Conservation (phyloP, 1,140 invertebrate genomes). For the Eubasilissa regina region DNA sequence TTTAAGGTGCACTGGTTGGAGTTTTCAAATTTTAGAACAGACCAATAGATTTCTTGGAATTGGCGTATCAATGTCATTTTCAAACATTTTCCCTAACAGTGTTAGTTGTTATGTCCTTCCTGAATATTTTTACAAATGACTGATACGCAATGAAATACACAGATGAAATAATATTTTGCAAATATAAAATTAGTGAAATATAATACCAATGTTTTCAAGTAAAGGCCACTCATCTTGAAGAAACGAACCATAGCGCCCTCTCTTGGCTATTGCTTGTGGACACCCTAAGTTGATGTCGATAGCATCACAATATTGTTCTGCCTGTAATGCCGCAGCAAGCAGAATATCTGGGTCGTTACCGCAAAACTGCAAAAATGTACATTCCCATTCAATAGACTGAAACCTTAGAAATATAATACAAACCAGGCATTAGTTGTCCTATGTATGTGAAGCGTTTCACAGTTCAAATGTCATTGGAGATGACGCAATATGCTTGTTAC, state of each 20-base stretch:
- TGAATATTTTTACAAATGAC: too few relatives aligned
- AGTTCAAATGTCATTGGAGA: not conserved
- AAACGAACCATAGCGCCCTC: constrained; percentile 92
- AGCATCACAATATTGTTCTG: constrained; percentile 92
- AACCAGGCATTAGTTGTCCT: not conserved
- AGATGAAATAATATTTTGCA: too few relatives aligned
- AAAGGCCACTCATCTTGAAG: constrained; percentile 97
- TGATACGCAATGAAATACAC: not conserved
- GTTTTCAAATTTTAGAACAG: too few relatives aligned
- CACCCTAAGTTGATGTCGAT: constrained; percentile 99
- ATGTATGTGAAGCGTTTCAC: not conserved
- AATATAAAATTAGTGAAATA: too few relatives aligned
- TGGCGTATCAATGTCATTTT: not conserved
- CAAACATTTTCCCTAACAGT: not conserved
- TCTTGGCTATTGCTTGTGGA: constrained; percentile 94
- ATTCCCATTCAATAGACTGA: constrained; percentile 9
- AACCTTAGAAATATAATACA: constrained; percentile 21
- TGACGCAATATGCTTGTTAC: not conserved
- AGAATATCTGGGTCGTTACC: constrained; percentile 94
- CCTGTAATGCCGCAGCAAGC: constrained; percentile 88
- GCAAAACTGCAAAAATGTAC: constrained; percentile 86
- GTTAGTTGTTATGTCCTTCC: not conserved
- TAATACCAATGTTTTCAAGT: constrained; percentile 84
- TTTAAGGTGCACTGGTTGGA: too few relatives aligned
- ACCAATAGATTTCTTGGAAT: too few relatives aligned